These are phyloP conservation scores for Halesus radiatus DNA, from an alignment of 1,140 invertebrate genomes.

Conservation along the genomic window DNA sequence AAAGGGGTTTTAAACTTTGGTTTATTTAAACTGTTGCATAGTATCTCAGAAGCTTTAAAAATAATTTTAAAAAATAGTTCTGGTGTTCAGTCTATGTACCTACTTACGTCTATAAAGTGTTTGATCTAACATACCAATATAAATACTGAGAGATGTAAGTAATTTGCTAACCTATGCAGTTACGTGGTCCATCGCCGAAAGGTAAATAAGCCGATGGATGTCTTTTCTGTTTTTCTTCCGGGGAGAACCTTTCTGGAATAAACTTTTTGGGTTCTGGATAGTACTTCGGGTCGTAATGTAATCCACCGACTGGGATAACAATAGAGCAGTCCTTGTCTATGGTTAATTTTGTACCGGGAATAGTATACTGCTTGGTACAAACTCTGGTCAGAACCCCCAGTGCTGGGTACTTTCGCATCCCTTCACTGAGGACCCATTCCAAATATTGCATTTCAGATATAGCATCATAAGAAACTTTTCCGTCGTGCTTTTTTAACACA, in stretches of 20 bases:
- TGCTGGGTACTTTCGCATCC: constrained; percentile 41
- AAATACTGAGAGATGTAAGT: too few species aligned
- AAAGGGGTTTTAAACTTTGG: too few species aligned
- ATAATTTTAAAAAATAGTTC: too few species aligned
- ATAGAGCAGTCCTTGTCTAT: constrained; percentile 41
- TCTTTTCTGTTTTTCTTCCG: constrained; percentile 29
- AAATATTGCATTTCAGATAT: constrained; percentile 66
- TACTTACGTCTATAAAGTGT: too few species aligned
- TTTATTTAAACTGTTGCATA: too few species aligned
- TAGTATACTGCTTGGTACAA: constrained; percentile 11
- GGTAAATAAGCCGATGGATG: constrained; percentile 45
- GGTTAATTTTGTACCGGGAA: constrained; percentile 36
- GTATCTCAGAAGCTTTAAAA: too few species aligned
- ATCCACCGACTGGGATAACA: constrained; percentile 39
- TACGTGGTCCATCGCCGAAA: constrained; percentile 50
- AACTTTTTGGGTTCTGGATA: constrained; percentile 53
- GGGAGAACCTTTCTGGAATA: constrained; percentile 45
- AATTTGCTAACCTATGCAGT: constrained; percentile 45
- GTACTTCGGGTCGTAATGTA: constrained; percentile 48
- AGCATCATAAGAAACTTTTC: constrained; percentile 63
- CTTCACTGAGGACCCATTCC: constrained; percentile 54
- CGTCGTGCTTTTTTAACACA: constrained; percentile 58
- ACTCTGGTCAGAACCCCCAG: constrained; percentile 8
- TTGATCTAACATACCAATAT: too few species aligned
- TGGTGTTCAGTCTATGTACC: too few species aligned